phyloP scores from a whole-genome alignment of 2,888 invertebrate species.

The Geophilus truncorum region DNA sequence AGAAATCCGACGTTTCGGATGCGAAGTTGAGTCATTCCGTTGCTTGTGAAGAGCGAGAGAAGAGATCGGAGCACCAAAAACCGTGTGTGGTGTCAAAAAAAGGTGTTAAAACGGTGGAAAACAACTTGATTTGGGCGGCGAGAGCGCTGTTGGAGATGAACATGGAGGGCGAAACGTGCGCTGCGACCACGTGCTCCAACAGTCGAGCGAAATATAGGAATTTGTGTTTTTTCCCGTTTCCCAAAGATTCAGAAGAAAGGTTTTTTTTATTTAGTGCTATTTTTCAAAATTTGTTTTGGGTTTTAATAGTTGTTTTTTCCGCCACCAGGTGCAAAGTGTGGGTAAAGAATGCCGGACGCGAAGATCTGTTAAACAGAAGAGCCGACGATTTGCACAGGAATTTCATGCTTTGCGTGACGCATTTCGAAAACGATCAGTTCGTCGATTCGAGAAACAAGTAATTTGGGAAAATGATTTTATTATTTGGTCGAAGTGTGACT shows the following conservation, averaged over 20 bases:
- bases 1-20: too few relatives aligned
- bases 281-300: neutral
- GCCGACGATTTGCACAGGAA: neutral
- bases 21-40: too few relatives aligned
- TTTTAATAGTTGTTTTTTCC: neutral
- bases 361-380: neutral
- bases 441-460: neutral
- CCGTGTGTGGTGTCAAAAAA: neutral
- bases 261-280: neutral
- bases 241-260: neutral
- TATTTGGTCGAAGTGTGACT: too few relatives aligned
- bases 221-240: neutral
- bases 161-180: neutral
- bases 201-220: neutral
- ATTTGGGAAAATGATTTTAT: too few relatives aligned
- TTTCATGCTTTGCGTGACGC: neutral
- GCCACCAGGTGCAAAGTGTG: neutral
- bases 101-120: neutral
- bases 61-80: too few relatives aligned
- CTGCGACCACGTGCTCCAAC: neutral
- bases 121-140: neutral
- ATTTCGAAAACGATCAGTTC: neutral
- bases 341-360: neutral
- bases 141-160: neutral
- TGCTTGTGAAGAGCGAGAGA: too few relatives aligned